Conservation (phyloP, 2,888 invertebrate genomes). For the Clepsis dumicolana region DNA sequence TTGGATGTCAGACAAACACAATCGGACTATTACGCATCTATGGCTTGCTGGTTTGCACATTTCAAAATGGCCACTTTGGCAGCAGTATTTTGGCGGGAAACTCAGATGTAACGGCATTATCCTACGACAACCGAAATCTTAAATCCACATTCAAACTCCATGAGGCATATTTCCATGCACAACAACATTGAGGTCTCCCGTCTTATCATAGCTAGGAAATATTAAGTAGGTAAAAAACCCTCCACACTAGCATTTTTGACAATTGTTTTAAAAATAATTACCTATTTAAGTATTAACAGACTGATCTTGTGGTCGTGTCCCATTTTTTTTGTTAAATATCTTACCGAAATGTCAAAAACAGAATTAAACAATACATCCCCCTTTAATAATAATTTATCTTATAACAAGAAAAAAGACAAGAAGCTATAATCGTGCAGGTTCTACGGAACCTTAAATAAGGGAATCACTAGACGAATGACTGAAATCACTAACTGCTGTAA, state of each 20-base stretch:
- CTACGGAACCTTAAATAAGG: constrained; percentile 64
- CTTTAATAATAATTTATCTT: constrained; percentile 73
- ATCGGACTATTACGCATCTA: constrained; percentile 8
- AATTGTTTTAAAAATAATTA: constrained; percentile 55
- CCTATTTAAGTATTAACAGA: constrained; percentile 55
- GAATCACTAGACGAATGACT: constrained; percentile 63
- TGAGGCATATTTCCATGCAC: constrained; percentile 50
- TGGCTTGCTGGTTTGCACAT: constrained; percentile 17
- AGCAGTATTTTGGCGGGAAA: constrained; percentile 39
- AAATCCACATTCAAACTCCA: constrained; percentile 45
- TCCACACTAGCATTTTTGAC: constrained; percentile 67
- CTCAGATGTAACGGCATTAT: constrained; percentile 22
- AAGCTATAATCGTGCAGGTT: constrained; percentile 54
- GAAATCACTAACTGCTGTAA: constrained; percentile 54
- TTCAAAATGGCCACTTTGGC: constrained; percentile 29
- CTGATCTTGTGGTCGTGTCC: constrained; percentile 70
- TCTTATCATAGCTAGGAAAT: constrained; percentile 72
- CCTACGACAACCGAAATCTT: constrained; percentile 35
- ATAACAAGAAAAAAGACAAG: constrained; percentile 67
- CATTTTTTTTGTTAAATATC: constrained; percentile 19
- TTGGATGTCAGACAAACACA: constrained; percentile 33
- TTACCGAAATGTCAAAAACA: constrained; percentile 57
- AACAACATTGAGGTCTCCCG: constrained; percentile 71
- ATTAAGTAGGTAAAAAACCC: constrained; percentile 77
- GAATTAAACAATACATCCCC: constrained; percentile 69